Conservation (phyloP, 1,140 invertebrate species). For the Ostrea edulis region DNA sequence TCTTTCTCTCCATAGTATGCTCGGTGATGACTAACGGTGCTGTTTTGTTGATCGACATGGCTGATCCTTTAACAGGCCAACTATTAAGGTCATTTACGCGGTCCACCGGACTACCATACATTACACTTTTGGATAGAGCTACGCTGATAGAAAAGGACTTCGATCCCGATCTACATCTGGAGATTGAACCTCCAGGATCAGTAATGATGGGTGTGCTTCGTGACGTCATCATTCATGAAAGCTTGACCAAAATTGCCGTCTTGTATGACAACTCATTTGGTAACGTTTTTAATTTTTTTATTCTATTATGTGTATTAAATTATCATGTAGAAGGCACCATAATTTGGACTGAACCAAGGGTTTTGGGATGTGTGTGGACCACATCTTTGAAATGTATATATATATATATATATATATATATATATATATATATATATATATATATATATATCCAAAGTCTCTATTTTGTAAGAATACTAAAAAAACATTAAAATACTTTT, state of each 20-base stretch:
- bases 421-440: too few relatives aligned
- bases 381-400: too few relatives aligned
- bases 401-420: too few relatives aligned
- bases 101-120: conserved; percentile 58
- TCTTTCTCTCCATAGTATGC: conserved; percentile 59
- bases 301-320: background rate
- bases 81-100: conserved; percentile 60
- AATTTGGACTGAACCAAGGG: too few relatives aligned
- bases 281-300: conserved; percentile 71
- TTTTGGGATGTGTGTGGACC: too few relatives aligned
- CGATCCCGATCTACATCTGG: conserved; percentile 47
- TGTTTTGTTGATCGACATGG: conserved; percentile 61
- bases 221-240: conserved; percentile 88
- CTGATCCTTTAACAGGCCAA: conserved; percentile 57
- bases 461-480: too few relatives aligned
- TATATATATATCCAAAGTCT: too few relatives aligned
- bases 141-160: conserved; percentile 50
- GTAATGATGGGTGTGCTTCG: conserved; percentile 80
- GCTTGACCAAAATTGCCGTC: conserved; percentile 94
- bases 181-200: conserved; percentile 64
- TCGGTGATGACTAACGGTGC: conserved; percentile 50
- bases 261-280: conserved; percentile 92
- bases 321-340: background rate
- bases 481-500: too few relatives aligned
- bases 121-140: conserved; percentile 64